Evolutionary conservation across 1,140 invertebrate genomes (phyloP), one percentile per base, ranked within the genome.

Genomic region (Drosophila micromelanica): DNA sequence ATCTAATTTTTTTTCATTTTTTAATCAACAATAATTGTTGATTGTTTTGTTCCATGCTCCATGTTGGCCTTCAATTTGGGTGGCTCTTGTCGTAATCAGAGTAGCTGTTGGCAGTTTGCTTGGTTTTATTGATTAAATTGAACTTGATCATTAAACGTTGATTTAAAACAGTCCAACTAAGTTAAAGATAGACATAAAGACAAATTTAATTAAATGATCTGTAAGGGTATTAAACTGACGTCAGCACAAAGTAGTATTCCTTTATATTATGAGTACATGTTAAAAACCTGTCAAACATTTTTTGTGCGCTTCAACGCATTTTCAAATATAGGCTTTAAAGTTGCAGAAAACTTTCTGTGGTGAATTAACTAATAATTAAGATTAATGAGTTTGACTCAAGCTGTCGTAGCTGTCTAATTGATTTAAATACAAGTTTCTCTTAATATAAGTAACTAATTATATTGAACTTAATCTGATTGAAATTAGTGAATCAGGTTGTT

Each of bases 41-140:
- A 85, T 86, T 80, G 65, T 80, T 78, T 85, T 71, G 61, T 73
- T 77, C 37, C 59, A 32, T 32, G 32, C 32, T 35, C 6, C 8
- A 9, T 35, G 32, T 78, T 71, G 55, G 40, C 37, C 32, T 51
- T 42, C 43, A 37, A 20, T 62, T 64, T 65, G 37, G 48, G 13
- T 61, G 17, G 20, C 43, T 38, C 27, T 45, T 35, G 5, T 35
- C 8, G 32, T 35, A 9, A 9, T 35, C 32, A 35, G 32, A 35
- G 32, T 9, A 43, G 5, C 17, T 30, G 35, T 51, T 68, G 51
- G 48, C 42, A 35, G 32, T 30, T 42, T 62, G 48, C 54, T 71
- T 56, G 48, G 38, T 9, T 46, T 43, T 27, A 0, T 6, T 27
- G 20, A 23, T 27, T 27, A 27, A 27, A 27, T 27, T 27, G 5